These are phyloP conservation scores for Agonopterix arenella DNA, from an alignment of 2,888 invertebrate genomes.

Conservation along the genomic window DNA sequence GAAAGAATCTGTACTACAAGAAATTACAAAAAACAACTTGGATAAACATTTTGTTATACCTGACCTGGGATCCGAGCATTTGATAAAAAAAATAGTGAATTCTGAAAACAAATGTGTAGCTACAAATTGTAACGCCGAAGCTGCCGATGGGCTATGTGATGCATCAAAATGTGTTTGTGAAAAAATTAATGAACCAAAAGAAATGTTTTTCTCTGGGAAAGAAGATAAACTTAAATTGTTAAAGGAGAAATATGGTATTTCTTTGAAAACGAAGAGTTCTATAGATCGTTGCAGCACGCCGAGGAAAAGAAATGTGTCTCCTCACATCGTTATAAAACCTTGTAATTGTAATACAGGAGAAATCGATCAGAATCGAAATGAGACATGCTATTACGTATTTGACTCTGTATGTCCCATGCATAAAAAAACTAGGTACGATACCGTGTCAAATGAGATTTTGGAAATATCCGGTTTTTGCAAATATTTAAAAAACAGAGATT, in stretches of 20 bases:
- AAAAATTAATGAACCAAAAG: not conserved
- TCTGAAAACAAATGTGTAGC: slow-evolving; percentile 29
- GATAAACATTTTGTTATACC: not conserved
- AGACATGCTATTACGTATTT: slow-evolving; percentile 24
- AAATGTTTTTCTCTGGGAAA: not conserved
- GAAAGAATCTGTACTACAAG: slow-evolving; percentile 20
- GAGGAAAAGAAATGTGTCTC: slow-evolving; percentile 1
- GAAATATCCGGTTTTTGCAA: slow-evolving; percentile 24
- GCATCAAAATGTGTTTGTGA: slow-evolving; percentile 31
- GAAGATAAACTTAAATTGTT: no score
- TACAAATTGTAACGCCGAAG: slow-evolving; percentile 28
- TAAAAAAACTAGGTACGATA: slow-evolving; percentile 20
- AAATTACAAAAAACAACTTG: slow-evolving; percentile 13
- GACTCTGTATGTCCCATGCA: slow-evolving; percentile 24
- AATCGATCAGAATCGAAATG: slow-evolving; percentile 6
- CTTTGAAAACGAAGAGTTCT: not conserved
- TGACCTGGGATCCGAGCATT: not conserved
- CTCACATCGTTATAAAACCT: slow-evolving; percentile 31
- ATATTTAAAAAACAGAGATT: not conserved
- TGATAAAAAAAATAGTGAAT: no score
- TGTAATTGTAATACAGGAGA: slow-evolving; percentile 1
- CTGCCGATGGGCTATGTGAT: slow-evolving; percentile 23
- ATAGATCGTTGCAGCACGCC: not conserved
- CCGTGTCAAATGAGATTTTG: slow-evolving; percentile 25
- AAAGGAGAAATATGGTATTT: not conserved